phyloP scores from a whole-genome alignment of 2,797 vertebrate species.

The Tinamus major region DNA sequence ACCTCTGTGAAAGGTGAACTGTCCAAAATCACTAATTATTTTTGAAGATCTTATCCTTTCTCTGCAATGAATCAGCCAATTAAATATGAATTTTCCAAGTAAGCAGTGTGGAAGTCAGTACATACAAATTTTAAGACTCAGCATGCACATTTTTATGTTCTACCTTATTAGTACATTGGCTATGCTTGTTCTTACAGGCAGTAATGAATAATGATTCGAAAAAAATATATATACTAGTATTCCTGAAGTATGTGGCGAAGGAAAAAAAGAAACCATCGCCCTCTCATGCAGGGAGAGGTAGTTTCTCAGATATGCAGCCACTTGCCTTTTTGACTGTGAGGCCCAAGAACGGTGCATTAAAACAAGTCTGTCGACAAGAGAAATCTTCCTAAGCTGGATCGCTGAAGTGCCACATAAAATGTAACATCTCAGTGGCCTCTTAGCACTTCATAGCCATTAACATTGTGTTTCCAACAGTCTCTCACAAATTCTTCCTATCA shows the following conservation, averaged over 20 bases:
- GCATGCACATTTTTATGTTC: not conserved
- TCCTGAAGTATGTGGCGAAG: conserved; percentile 14
- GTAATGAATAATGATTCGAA: not conserved
- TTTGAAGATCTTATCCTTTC: not conserved
- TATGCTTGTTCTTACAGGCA: conserved; percentile 9
- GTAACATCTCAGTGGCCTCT: not conserved
- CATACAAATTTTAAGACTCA: not conserved
- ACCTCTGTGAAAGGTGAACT: not conserved
- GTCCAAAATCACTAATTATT: not conserved
- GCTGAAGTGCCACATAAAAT: not conserved
- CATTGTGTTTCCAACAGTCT: not conserved
- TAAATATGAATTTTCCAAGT: not conserved
- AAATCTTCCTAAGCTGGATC: not conserved
- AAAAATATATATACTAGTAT: not conserved
- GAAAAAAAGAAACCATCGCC: not conserved
- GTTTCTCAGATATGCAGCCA: not conserved
- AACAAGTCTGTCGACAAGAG: not conserved
- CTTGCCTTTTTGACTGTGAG: not conserved
- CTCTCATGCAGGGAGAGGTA: not conserved
- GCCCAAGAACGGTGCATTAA: fast-evolving
- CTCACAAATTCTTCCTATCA: not conserved
- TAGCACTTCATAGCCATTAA: not conserved
- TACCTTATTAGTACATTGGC: not conserved
- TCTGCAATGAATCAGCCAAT: not conserved
- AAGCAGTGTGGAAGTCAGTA: not conserved